These are phyloP conservation scores for Eurystomus glaucurus DNA, from an alignment of 2,797 vertebrate genomes.

Conservation along the genomic window DNA sequence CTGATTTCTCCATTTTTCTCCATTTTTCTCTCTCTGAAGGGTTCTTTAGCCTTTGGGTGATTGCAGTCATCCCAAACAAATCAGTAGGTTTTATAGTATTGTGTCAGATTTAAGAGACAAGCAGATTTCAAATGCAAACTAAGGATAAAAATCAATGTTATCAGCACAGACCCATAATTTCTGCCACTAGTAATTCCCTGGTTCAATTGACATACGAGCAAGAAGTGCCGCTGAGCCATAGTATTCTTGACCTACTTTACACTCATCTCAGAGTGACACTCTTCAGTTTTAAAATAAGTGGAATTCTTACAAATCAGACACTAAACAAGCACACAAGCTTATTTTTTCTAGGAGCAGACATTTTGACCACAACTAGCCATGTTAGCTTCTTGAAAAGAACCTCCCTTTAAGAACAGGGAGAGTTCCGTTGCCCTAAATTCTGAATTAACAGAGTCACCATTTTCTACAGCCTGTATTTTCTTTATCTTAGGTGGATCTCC, in stretches of 20 bases:
- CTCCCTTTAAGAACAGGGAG: not conserved
- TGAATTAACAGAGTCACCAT: not conserved
- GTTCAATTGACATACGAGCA: not conserved
- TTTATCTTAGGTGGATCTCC: not conserved
- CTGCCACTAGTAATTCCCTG: not conserved
- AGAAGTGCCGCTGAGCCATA: not conserved
- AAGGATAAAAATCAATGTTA: not conserved
- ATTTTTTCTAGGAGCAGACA: not conserved
- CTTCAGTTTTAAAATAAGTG: not conserved
- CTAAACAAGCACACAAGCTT: not conserved
- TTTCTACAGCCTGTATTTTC: not conserved
- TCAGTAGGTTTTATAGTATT: not conserved
- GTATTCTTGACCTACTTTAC: not conserved
- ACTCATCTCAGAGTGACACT: not conserved
- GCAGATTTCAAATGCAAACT: not conserved
- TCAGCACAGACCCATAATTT: not conserved
- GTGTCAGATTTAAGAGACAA: not conserved
- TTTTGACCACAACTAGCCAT: not conserved
- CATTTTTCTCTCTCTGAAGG: not conserved
- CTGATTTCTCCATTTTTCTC: not conserved
- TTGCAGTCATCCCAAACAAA: not conserved
- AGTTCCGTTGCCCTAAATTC: not conserved
- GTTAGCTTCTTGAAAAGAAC: not conserved
- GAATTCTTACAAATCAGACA: not conserved
- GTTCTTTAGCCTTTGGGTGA: not conserved